Conservation (phyloP, 2,113 vertebrate genomes). For the Lepus europaeus region DNA sequence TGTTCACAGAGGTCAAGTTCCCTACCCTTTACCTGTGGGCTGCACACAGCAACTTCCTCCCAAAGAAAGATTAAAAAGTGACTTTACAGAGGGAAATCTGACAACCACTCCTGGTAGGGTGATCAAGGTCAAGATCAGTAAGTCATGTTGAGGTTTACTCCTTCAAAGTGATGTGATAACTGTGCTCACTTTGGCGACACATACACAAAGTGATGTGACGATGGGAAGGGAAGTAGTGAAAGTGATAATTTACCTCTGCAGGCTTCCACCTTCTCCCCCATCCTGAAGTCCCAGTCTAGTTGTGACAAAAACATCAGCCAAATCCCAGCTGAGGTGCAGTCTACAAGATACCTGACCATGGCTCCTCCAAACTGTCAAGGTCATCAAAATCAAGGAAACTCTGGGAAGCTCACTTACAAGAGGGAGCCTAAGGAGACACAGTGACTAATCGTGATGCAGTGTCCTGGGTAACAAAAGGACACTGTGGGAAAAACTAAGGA, state of each 20-base stretch:
- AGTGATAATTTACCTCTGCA: not conserved
- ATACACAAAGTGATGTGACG: too few species aligned
- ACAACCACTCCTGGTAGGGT: too few species aligned
- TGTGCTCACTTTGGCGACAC: too few species aligned
- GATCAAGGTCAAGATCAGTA: not conserved
- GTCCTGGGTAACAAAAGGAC: not conserved
- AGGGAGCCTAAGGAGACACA: not conserved
- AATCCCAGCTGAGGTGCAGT: not conserved
- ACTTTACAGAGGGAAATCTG: not conserved
- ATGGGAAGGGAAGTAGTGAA: not conserved
- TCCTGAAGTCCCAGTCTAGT: not conserved
- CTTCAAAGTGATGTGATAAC: not conserved
- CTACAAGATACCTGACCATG: not conserved
- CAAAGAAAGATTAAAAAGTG: not conserved
- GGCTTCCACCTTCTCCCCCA: not conserved
- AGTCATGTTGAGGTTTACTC: not conserved
- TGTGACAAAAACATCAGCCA: not conserved
- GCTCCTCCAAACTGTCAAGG: not conserved
- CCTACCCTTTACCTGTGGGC: not conserved
- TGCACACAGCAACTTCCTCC: not conserved
- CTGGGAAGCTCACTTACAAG: not conserved
- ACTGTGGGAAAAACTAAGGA: not conserved
- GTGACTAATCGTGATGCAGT: not conserved
- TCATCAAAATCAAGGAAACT: not conserved
- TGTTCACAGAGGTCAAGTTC: not conserved